These are phyloP conservation scores for Hirtodrosophila cameraria DNA, from an alignment of 2,888 invertebrate genomes.

Conservation along the genomic window DNA sequence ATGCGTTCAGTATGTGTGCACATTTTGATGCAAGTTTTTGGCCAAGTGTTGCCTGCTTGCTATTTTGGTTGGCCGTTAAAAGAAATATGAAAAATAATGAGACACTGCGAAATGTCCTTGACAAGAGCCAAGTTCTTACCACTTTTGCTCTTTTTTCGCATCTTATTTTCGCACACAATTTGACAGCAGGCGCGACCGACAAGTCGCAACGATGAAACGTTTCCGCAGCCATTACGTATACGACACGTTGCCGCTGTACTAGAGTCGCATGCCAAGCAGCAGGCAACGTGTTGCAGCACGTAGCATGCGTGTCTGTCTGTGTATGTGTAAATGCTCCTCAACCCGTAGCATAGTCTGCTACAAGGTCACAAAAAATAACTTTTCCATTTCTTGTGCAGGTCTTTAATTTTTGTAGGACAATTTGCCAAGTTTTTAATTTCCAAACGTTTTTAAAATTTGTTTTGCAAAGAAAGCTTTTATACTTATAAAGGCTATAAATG, in stretches of 20 bases:
- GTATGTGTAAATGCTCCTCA: constrained; percentile 4
- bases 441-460: constrained; percentile 12
- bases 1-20: constrained; percentile 9
- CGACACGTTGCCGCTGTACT: constrained; percentile 51
- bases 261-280: constrained; percentile 39
- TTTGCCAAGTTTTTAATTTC: constrained; percentile 53
- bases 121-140: constrained; percentile 55
- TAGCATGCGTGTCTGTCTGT: constrained; percentile 24
- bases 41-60: constrained; percentile 8
- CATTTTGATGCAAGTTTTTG: constrained; percentile 8
- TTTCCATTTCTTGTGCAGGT: constrained; percentile 21
- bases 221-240: constrained; percentile 68
- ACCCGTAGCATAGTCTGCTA: constrained; percentile 13
- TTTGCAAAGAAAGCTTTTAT: not conserved
- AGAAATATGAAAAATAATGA: constrained; percentile 74
- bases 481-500: no score
- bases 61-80: constrained; percentile 48
- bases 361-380: constrained; percentile 48
- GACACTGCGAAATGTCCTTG: constrained; percentile 68
- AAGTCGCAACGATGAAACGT: constrained; percentile 37
- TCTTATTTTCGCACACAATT: constrained; percentile 64
- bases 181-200: constrained; percentile 64
- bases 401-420: constrained; percentile 73
- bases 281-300: constrained; percentile 66
- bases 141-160: constrained; percentile 32